phyloP scores from a whole-genome alignment of 2,113 vertebrate species.

The Chroicocephalus ridibundus region DNA sequence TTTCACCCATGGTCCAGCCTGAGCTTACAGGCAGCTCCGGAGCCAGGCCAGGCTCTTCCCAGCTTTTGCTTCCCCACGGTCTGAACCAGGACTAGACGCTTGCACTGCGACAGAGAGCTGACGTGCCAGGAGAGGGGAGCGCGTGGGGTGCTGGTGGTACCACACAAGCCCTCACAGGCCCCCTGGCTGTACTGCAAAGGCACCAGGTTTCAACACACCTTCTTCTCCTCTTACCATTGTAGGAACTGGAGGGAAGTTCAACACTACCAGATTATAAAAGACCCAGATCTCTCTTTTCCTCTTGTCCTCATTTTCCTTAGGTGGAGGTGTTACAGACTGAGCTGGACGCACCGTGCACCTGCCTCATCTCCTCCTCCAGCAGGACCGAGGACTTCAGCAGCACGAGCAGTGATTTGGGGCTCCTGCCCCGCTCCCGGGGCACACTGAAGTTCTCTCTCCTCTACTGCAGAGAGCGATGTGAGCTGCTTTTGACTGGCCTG shows the following conservation, averaged over 20 bases:
- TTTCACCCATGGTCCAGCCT: neutral
- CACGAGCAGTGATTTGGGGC: neutral
- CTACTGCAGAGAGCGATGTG: constrained; percentile 49
- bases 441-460: constrained; percentile 72
- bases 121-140: neutral
- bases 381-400: neutral
- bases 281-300: neutral
- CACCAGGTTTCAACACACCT: neutral
- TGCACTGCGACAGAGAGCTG: fast-evolving
- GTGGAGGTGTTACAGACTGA: constrained; percentile 21
- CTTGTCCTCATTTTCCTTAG: neutral
- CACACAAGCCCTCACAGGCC: fast-evolving
- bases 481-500: constrained; percentile 70
- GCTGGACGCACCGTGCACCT: constrained; percentile 20
- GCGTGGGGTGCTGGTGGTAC: fast-evolving
- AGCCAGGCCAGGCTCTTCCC: neutral
- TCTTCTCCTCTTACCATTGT: neutral
- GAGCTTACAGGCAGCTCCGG: fast-evolving
- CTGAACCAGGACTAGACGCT: neutral
- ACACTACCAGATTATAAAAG: neutral
- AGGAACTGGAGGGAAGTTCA: neutral
- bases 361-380: neutral
- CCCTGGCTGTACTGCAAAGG: neutral
- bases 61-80: neutral
- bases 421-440: neutral